A percentile compares a stretch with the other conserved stretches of the same genome.
phyloP scores from a whole-genome alignment of 2,888 invertebrate species.

The Limnephilus rhombicus region DNA sequence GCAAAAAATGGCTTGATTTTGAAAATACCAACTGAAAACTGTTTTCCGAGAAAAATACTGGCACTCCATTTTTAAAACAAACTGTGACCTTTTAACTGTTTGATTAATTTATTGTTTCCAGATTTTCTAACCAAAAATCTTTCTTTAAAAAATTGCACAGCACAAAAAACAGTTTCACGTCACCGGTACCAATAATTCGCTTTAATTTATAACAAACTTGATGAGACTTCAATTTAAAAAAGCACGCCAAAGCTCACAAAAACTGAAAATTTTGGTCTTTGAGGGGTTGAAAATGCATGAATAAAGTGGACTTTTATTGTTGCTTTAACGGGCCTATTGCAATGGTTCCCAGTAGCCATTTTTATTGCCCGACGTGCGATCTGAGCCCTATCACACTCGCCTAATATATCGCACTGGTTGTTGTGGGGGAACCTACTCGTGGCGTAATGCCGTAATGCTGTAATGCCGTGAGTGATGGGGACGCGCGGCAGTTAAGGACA shows the following conservation, averaged over 20 bases:
- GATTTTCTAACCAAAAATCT: too few relatives aligned
- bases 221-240: not conserved
- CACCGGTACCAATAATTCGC: too few relatives aligned
- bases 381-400: not conserved
- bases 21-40: too few relatives aligned
- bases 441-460: not conserved
- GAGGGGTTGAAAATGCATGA: slow-evolving; percentile 55
- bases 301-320: slow-evolving; percentile 57
- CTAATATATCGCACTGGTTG: slow-evolving; percentile 17
- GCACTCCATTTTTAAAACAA: too few relatives aligned
- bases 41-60: too few relatives aligned
- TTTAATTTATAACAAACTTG: not conserved
- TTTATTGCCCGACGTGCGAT: slow-evolving; percentile 17
- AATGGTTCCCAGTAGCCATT: slow-evolving; percentile 27
- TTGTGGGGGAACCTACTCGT: not conserved
- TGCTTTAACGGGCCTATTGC: slow-evolving; percentile 43
- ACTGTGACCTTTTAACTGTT: too few relatives aligned
- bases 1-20: too few relatives aligned
- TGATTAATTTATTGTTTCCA: too few relatives aligned
- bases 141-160: too few relatives aligned
- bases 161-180: too few relatives aligned
- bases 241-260: not conserved
- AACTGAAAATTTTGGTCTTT: not conserved
- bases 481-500: not conserved
- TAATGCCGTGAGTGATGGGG: not conserved